phyloP scores from a whole-genome alignment of 2,888 invertebrate species.

The Troilus luridus region DNA sequence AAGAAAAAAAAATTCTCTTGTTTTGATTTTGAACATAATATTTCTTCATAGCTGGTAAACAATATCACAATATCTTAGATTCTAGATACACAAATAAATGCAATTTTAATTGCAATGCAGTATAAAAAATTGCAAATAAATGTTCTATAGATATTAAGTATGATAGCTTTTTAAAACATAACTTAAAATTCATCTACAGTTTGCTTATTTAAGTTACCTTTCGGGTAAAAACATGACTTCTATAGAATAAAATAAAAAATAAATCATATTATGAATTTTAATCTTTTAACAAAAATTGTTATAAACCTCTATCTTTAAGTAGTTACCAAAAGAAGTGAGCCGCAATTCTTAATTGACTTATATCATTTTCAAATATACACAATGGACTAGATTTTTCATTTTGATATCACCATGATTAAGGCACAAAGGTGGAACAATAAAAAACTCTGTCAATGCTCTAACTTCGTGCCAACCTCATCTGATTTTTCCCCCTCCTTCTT shows the following conservation, averaged over 20 bases:
- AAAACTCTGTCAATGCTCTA: conserved; percentile 8
- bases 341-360: conserved; percentile 49
- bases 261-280: not conserved
- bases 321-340: not conserved
- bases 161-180: not conserved
- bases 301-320: not conserved
- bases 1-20: too few relatives aligned
- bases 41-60: not conserved
- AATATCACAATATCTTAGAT: not conserved
- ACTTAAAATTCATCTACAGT: not conserved
- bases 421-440: conserved; percentile 24
- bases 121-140: not conserved
- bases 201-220: not conserved
- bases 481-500: conserved; percentile 47
- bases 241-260: not conserved
- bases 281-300: not conserved
- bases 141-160: not conserved
- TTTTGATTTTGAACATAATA: not conserved
- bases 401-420: conserved; percentile 54
- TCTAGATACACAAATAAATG: not conserved
- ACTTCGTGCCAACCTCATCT: conserved; percentile 41
- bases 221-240: not conserved
- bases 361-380: not conserved
- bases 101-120: not conserved
- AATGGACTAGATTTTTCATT: conserved; percentile 51